Conservation (phyloP, 2,797 vertebrate genomes). For the Knipowitschia caucasica region DNA sequence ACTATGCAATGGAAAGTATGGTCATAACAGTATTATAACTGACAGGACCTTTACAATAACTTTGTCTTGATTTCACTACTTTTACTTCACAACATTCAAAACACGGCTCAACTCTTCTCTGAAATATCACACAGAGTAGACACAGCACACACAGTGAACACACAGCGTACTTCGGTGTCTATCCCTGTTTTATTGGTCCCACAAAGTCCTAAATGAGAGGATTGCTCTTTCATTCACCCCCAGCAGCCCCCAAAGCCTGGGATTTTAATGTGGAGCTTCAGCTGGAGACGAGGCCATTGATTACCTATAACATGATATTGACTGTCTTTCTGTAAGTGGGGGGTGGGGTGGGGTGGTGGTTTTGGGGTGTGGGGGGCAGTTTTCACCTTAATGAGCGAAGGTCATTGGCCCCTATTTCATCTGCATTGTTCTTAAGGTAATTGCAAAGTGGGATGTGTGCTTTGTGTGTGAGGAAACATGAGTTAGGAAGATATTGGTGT, state of each 20-base stretch:
- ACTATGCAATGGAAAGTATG: no score
- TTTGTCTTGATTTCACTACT: no score
- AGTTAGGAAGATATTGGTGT: no score
- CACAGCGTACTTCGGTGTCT: slow-evolving; percentile 13
- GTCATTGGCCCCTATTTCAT: slow-evolving; percentile 56
- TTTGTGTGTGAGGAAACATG: no score
- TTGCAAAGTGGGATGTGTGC: slow-evolving; percentile 31
- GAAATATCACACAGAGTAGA: no score
- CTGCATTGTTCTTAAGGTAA: slow-evolving; percentile 29
- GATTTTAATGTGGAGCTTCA: slow-evolving; percentile 56
- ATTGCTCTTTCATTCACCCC: slow-evolving; percentile 43
- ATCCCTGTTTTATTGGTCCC: slow-evolving; percentile 46
- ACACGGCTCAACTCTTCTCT: no score
- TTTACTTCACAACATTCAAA: no score
- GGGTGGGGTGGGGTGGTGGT: slow-evolving; percentile 41
- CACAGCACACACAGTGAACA: no score
- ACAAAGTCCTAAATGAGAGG: slow-evolving; percentile 46
- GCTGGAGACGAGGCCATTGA: slow-evolving; percentile 64
- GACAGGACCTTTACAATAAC: no score
- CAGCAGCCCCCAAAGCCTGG: slow-evolving; percentile 22
- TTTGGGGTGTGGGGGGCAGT: no score
- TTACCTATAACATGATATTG: slow-evolving; percentile 73
- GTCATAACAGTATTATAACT: no score
- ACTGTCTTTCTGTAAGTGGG: slow-evolving; percentile 59
- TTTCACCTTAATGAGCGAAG: slow-evolving; percentile 66